Evolutionary conservation across 2,797 vertebrate species (phyloP).

Genomic region (Manis crassicaudata): DNA sequence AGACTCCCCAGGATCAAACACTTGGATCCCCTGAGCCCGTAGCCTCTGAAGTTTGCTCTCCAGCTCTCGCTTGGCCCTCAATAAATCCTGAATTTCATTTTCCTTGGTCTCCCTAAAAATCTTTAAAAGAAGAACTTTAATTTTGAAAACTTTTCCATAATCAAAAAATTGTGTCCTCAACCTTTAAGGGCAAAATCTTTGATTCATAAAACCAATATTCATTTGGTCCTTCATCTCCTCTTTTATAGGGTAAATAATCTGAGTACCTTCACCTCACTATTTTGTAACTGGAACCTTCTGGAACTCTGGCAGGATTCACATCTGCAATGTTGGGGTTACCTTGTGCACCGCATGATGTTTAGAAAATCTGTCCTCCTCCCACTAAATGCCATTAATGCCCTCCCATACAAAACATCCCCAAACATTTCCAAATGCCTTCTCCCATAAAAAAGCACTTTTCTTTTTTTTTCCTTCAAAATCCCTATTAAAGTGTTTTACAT

Average conservation of each 20-base stretch:
- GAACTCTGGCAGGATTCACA: neutral
- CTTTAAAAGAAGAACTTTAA: slow-evolving; percentile 81
- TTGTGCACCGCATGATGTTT: neutral
- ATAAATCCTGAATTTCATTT: slow-evolving; percentile 98
- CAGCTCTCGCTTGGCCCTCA: slow-evolving; percentile 96
- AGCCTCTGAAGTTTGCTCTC: slow-evolving; percentile 97
- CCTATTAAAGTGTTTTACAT: neutral
- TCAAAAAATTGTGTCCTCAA: neutral
- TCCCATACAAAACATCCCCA: neutral
- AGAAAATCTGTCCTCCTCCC: neutral
- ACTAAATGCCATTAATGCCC: neutral
- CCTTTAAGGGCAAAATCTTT: neutral
- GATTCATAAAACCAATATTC: slow-evolving; percentile 4
- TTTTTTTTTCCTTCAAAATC: neutral
- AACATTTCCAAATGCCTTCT: neutral
- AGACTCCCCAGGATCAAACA: slow-evolving; percentile 94
- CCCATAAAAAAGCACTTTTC: neutral
- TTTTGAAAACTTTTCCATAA: slow-evolving; percentile 37
- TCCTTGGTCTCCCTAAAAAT: slow-evolving; percentile 99
- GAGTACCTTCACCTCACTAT: neutral
- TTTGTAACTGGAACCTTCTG: neutral
- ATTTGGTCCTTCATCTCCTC: neutral
- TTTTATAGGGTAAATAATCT: neutral
- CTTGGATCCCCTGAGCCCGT: slow-evolving; percentile 95
- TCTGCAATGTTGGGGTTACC: neutral